These are phyloP conservation scores for Geophilus truncorum DNA, from an alignment of 2,888 invertebrate species.

Conservation along the genomic window DNA sequence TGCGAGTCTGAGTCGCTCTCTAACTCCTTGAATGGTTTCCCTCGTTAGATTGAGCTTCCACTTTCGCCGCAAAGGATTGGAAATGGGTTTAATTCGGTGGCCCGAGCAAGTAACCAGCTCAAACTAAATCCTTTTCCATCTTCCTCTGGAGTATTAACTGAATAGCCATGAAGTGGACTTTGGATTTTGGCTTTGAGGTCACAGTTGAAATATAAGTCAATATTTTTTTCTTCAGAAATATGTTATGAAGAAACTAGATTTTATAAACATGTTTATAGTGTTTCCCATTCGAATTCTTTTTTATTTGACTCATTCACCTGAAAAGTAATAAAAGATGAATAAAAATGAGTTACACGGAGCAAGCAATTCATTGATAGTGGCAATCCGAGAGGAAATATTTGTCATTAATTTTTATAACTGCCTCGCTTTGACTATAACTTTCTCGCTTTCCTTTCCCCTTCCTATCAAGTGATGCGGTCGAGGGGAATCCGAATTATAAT, in stretches of 20 bases:
- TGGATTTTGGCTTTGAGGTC: background rate
- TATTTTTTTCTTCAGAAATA: too few relatives aligned
- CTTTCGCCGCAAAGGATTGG: background rate
- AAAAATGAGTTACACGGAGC: background rate
- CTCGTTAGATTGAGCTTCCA: background rate
- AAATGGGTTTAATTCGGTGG: background rate
- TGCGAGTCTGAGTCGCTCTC: background rate
- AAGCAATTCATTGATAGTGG: slow-evolving; percentile 6
- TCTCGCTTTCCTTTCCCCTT: background rate
- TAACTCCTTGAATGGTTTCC: too few relatives aligned
- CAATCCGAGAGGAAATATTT: slow-evolving; percentile 7
- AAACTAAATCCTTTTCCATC: background rate
- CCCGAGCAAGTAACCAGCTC: background rate
- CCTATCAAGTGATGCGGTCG: slow-evolving; percentile 10
- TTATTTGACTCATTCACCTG: background rate
- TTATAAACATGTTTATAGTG: too few relatives aligned
- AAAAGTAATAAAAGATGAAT: slow-evolving; percentile 4
- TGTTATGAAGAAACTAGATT: too few relatives aligned
- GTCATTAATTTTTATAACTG: slow-evolving; percentile 18
- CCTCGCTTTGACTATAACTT: slow-evolving; percentile 3
- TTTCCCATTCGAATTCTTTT: too few relatives aligned
- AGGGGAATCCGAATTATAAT: slow-evolving; percentile 13
- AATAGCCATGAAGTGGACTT: background rate
- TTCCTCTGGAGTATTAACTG: background rate
- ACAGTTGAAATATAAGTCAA: too few relatives aligned